phyloP scores from a whole-genome alignment of 2,797 vertebrate species.

The Gymnocypris eckloni region DNA sequence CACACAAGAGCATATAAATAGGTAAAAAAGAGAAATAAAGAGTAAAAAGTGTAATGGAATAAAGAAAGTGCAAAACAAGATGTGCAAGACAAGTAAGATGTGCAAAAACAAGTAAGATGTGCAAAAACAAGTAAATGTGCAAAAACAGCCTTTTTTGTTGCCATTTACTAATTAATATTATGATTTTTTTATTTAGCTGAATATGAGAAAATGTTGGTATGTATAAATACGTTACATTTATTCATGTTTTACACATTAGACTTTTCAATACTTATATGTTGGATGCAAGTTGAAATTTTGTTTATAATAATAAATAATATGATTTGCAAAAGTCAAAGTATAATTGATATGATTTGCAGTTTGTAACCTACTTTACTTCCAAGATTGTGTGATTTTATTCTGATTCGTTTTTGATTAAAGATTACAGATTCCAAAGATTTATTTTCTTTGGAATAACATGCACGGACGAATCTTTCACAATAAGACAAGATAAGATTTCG shows the following conservation, averaged over 20 bases:
- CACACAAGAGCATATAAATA: too few relatives aligned
- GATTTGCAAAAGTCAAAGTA: neutral
- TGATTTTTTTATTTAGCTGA: too few relatives aligned
- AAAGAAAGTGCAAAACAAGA: too few relatives aligned
- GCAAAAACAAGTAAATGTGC: too few relatives aligned
- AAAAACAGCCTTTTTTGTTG: neutral
- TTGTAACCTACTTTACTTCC: neutral
- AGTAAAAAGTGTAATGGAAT: too few relatives aligned
- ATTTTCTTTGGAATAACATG: constrained; percentile 14
- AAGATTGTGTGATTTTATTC: neutral
- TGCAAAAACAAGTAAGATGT: too few relatives aligned
- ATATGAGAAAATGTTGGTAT: neutral
- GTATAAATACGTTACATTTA: neutral
- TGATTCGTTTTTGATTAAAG: neutral
- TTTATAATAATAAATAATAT: neutral
- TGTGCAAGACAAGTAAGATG: too few relatives aligned
- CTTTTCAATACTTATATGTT: neutral
- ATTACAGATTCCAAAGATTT: constrained; percentile 10
- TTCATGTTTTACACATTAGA: neutral
- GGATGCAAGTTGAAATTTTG: neutral
- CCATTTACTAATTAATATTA: neutral
- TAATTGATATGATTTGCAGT: neutral
- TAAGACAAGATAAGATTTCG: constrained; percentile 3
- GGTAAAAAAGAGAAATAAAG: too few relatives aligned
- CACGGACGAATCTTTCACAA: constrained; percentile 4